Evolutionary conservation across 2,113 vertebrate genomes (phyloP).

Genomic region (Gulo gulo): DNA sequence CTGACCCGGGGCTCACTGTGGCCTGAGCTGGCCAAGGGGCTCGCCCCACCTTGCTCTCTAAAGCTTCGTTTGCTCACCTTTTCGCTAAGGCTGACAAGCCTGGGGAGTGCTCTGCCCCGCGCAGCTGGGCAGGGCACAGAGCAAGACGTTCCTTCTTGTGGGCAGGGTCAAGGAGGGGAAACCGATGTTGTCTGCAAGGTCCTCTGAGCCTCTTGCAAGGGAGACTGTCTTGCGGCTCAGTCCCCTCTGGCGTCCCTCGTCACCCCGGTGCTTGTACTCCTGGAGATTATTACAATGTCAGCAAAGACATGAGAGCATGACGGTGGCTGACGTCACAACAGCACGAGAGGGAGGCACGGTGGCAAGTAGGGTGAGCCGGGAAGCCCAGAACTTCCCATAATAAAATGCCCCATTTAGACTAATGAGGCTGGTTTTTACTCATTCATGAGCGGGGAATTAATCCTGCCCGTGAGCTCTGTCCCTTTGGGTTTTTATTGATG

Average conservation of each 20-base stretch:
- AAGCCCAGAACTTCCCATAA: not conserved
- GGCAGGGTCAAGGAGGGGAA: not conserved
- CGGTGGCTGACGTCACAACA: not conserved
- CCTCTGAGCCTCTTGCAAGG: not conserved
- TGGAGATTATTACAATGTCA: not conserved
- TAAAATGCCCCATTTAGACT: not conserved
- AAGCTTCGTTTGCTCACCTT: not conserved
- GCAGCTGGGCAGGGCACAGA: not conserved
- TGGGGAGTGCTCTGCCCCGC: fast-evolving
- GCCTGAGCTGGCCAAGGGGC: not conserved
- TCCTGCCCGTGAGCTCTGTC: not conserved
- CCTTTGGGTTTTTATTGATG: not conserved
- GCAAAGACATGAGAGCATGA: not conserved
- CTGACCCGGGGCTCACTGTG: not conserved
- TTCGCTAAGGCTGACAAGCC: not conserved
- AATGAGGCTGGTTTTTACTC: not conserved
- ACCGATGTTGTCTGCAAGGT: fast-evolving
- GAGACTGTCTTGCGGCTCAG: fast-evolving
- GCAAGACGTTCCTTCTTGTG: fast-evolving
- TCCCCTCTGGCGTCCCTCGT: fast-evolving
- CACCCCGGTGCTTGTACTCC: not conserved
- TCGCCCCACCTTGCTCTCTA: not conserved
- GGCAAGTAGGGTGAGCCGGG: fast-evolving
- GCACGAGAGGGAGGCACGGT: fast-evolving
- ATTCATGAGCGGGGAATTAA: not conserved